Conservation (phyloP, 2,113 vertebrate species). For the Paradisaea rubra region DNA sequence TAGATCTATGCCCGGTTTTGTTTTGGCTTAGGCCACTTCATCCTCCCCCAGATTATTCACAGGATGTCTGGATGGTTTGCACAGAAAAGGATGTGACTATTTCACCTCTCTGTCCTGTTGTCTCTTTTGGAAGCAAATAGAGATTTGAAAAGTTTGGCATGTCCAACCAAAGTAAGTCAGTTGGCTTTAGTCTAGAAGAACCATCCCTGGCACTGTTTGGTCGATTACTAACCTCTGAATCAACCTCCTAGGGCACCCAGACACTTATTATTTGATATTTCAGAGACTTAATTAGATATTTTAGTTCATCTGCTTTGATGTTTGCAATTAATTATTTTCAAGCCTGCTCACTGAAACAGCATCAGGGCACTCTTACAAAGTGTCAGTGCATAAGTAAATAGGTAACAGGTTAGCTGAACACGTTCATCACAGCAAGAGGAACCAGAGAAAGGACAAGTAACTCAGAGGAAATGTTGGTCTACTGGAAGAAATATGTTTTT, state of each 20-base stretch:
- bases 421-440: background rate
- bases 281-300: background rate
- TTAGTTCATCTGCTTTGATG: background rate
- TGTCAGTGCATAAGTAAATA: background rate
- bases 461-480: background rate
- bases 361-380: background rate
- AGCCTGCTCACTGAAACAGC: background rate
- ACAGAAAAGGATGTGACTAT: background rate
- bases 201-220: background rate
- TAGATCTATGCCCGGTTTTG: background rate
- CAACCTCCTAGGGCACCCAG: background rate
- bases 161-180: background rate
- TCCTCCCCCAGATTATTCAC: background rate
- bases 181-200: background rate
- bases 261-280: background rate
- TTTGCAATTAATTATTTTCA: slow-evolving; percentile 4
- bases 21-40: background rate
- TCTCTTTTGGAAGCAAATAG: background rate
- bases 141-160: background rate
- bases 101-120: background rate
- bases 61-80: background rate
- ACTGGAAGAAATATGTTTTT: background rate
- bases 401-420: background rate
- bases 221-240: background rate
- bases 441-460: background rate